phyloP scores from a whole-genome alignment of 2,888 invertebrate species.

The Caenorhabditis afra region DNA sequence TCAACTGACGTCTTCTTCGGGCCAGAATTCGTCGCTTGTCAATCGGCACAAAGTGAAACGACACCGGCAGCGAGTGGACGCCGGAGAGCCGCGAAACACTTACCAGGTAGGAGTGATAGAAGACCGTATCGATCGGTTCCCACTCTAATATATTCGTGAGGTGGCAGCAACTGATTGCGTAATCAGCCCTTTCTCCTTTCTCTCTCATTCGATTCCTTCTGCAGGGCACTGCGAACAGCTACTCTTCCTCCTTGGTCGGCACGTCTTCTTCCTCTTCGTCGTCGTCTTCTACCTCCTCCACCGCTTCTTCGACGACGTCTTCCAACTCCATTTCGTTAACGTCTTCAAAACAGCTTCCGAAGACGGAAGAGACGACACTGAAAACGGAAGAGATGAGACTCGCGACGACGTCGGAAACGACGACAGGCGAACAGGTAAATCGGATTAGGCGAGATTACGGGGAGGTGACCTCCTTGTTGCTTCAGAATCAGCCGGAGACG shows the following conservation, averaged over 20 bases:
- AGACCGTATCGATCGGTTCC: neutral
- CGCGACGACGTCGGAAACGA: neutral
- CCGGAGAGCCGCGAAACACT: conserved; percentile 92
- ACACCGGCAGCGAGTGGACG: conserved; percentile 96
- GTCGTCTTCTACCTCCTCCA: conserved; percentile 39
- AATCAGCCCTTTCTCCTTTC: conserved; percentile 17
- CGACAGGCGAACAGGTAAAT: neutral
- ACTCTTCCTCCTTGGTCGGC: conserved; percentile 16
- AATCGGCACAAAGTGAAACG: conserved; percentile 86
- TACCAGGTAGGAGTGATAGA: conserved; percentile 84
- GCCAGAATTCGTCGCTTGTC: neutral
- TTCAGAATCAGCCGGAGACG: conserved; percentile 10
- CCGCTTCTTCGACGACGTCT: conserved; percentile 25
- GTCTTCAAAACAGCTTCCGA: conserved; percentile 7
- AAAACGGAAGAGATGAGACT: conserved; percentile 12
- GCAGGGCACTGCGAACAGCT: no score
- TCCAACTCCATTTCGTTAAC: neutral
- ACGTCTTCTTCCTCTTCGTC: conserved; percentile 23
- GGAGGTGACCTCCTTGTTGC: neutral
- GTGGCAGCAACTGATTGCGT: conserved; percentile 11
- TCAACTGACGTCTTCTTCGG: neutral
- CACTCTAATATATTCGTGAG: conserved; percentile 26
- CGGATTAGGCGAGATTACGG: neutral
- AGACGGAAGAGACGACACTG: neutral
- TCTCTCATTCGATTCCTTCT: conserved; percentile 22